phyloP scores from a whole-genome alignment of 2,113 vertebrate genomes.

The Psilopsiagon aymara region DNA sequence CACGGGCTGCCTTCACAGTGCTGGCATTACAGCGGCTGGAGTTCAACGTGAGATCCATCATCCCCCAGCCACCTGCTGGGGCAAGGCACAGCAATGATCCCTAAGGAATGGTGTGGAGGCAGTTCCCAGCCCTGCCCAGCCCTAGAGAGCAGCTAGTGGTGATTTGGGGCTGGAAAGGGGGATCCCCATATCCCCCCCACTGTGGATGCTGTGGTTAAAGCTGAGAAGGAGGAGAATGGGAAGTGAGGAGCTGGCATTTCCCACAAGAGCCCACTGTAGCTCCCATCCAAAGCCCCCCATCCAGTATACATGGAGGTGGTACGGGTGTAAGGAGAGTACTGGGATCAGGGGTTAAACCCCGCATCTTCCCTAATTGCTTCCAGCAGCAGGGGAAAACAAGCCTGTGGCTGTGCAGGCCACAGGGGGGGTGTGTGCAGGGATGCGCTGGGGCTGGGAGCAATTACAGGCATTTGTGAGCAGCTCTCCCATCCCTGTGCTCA shows the following conservation, averaged over 20 bases:
- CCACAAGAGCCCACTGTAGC: fast-evolving
- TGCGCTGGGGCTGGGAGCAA: neutral
- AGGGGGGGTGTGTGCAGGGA: fast-evolving
- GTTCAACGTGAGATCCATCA: neutral
- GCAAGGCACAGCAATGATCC: neutral
- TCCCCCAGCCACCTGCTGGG: neutral
- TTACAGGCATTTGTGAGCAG: neutral
- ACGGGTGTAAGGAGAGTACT: fast-evolving
- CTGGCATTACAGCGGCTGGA: neutral
- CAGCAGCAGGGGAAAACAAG: neutral
- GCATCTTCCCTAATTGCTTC: neutral
- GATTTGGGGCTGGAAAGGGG: neutral
- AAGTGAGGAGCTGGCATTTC: neutral
- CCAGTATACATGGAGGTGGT: neutral
- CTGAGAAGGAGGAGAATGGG: neutral
- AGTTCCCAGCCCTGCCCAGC: neutral
- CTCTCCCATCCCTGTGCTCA: neutral
- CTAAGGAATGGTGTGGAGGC: neutral
- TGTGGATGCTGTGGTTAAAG: neutral
- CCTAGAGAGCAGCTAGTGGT: neutral
- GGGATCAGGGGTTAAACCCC: neutral
- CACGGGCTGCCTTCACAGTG: neutral
- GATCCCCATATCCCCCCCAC: fast-evolving
- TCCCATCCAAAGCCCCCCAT: neutral
- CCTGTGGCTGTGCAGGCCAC: fast-evolving